phyloP scores from a whole-genome alignment of 1,140 invertebrate genomes.

The Nasonia vitripennis region DNA sequence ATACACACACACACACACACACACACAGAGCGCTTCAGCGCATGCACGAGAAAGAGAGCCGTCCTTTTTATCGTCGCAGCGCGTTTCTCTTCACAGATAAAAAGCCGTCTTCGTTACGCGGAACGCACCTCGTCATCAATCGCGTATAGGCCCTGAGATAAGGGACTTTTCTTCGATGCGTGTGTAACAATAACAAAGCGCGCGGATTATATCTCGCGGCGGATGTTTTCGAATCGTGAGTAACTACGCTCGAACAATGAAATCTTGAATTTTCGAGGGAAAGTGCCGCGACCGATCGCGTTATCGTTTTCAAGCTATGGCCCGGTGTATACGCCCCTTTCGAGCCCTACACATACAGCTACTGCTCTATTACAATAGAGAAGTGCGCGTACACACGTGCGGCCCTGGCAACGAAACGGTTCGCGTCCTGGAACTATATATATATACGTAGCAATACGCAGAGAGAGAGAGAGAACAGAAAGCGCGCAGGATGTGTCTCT shows the following conservation, averaged over 20 bases:
- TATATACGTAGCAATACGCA: too few species aligned
- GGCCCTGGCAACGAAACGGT: not conserved
- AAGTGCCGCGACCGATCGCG: too few species aligned
- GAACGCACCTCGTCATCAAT: constrained; percentile 56
- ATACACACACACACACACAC: not conserved
- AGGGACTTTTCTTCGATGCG: constrained; percentile 40
- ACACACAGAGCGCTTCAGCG: too few species aligned
- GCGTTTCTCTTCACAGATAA: not conserved
- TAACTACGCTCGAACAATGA: too few species aligned
- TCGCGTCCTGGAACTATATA: too few species aligned
- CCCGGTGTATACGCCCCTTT: too few species aligned
- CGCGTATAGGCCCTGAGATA: constrained; percentile 55
- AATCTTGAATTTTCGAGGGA: too few species aligned
- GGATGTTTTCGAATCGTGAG: not conserved
- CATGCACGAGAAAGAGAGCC: too few species aligned
- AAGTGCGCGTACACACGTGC: not conserved
- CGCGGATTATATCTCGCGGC: not conserved
- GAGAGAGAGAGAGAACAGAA: not conserved
- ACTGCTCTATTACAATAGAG: too few species aligned
- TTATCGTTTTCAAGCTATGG: too few species aligned
- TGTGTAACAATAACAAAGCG: not conserved
- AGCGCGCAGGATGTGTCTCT: not conserved
- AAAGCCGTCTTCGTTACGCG: constrained; percentile 50
- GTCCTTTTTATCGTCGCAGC: not conserved
- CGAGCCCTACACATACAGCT: too few species aligned